These are phyloP conservation scores for Turnix velox DNA, from an alignment of 2,113 vertebrate species.

Conservation along the genomic window DNA sequence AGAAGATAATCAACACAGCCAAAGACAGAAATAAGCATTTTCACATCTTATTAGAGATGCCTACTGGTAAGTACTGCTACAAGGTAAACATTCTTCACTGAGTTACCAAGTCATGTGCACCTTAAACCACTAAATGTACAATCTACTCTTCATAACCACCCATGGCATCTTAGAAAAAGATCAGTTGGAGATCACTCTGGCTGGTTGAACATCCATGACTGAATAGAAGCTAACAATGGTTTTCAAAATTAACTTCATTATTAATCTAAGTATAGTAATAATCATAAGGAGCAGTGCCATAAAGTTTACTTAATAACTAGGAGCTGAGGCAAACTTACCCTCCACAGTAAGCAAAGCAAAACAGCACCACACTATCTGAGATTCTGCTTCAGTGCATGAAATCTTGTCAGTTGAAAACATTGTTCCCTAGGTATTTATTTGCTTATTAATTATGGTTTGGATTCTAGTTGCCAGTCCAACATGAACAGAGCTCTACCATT, in stretches of 20 bases:
- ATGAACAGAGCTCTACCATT: neutral
- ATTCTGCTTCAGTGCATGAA: neutral
- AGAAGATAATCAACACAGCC: neutral
- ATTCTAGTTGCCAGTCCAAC: neutral
- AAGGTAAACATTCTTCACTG: fast-evolving
- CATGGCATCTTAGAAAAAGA: neutral
- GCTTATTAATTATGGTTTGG: neutral
- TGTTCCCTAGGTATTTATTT: neutral
- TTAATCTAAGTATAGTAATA: neutral
- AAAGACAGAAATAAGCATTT: neutral
- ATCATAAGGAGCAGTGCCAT: neutral
- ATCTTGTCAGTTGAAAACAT: neutral
- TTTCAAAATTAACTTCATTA: neutral
- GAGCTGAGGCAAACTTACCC: neutral
- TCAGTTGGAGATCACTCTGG: neutral
- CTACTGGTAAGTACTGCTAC: neutral
- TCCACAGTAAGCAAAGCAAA: neutral
- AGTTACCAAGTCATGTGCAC: neutral
- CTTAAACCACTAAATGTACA: neutral
- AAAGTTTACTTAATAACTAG: neutral
- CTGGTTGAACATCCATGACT: neutral
- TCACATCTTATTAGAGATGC: neutral
- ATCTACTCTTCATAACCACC: neutral
- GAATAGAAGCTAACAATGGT: neutral
- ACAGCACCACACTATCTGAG: neutral